phyloP scores from a whole-genome alignment of 2,113 vertebrate species.

The Tringa solitaria region DNA sequence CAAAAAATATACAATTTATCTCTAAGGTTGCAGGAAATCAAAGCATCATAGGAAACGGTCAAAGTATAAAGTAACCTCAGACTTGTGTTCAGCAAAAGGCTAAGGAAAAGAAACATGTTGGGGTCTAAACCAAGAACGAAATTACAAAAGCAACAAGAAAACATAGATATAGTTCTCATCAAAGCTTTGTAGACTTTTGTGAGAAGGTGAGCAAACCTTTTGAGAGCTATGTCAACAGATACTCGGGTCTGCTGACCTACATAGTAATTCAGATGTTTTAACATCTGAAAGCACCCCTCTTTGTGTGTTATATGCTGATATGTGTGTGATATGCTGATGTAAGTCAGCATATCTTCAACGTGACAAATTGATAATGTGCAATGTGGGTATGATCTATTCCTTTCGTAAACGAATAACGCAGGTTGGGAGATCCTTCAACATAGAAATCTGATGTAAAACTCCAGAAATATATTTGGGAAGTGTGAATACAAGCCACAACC shows the following conservation, averaged over 20 bases:
- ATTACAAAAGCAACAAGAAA: not conserved
- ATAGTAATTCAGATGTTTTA: not conserved
- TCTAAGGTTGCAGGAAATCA: not conserved
- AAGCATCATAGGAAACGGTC: not conserved
- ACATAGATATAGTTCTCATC: not conserved
- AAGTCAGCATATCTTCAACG: not conserved
- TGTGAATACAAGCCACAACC: not conserved
- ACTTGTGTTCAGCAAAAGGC: not conserved
- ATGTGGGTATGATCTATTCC: not conserved
- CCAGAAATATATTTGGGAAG: not conserved
- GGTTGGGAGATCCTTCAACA: not conserved
- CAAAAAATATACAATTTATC: not conserved
- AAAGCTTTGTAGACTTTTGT: not conserved
- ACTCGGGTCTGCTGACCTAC: not conserved
- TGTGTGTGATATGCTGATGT: not conserved
- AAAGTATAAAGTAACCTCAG: not conserved
- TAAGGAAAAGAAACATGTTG: not conserved
- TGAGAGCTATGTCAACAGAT: not conserved
- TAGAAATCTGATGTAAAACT: not conserved
- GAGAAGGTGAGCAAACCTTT: not conserved
- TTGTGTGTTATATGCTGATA: not conserved
- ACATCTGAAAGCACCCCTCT: not conserved
- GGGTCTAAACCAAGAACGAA: not conserved
- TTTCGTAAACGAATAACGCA: not conserved
- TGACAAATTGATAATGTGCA: not conserved